Conservation (phyloP, 2,113 vertebrate species). For the Bombycilla garrulus region DNA sequence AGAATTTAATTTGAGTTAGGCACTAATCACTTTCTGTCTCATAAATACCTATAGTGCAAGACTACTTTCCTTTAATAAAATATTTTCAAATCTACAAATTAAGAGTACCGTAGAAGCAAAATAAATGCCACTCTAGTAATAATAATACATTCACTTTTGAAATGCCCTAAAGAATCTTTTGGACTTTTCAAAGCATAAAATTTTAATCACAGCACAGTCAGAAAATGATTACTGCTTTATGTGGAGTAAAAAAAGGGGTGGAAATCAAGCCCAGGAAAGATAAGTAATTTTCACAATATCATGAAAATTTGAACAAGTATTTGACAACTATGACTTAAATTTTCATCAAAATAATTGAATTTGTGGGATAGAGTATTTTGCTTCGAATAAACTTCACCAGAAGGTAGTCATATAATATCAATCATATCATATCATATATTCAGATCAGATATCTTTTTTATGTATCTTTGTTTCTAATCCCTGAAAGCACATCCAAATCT, state of each 20-base stretch:
- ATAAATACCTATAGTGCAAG: neutral
- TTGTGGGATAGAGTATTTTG: neutral
- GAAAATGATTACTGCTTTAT: neutral
- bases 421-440: too few relatives aligned
- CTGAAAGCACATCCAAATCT: neutral
- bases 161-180: neutral
- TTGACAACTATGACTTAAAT: neutral
- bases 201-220: neutral
- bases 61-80: neutral
- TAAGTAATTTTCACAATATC: neutral
- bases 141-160: neutral
- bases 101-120: neutral
- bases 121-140: neutral
- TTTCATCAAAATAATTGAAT: neutral
- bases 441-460: neutral
- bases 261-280: neutral
- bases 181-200: neutral
- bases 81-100: neutral
- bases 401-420: neutral
- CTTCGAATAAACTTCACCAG: neutral
- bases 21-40: neutral
- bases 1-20: neutral
- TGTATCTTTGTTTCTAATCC: neutral
- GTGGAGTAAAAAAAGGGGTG: neutral
- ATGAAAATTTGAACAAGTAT: neutral